A percentile compares a stretch with the other conserved stretches of the same genome.
Evolutionary conservation across 1,140 invertebrate genomes (phyloP).

Genomic region (Drosophila nebulosa): DNA sequence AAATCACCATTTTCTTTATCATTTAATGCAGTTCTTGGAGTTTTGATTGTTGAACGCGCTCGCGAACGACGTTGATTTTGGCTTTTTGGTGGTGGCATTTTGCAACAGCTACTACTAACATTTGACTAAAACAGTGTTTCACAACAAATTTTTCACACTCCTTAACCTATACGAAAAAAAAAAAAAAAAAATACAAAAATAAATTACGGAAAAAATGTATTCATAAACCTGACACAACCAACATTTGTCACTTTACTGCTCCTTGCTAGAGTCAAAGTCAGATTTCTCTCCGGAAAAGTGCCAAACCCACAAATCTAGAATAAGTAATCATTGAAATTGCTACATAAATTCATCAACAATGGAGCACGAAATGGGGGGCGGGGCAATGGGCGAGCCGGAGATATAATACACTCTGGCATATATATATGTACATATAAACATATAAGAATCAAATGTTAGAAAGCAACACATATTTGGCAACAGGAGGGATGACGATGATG

Average conservation of each 20-base stretch:
- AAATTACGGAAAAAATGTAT: conserved; percentile 15
- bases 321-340: conserved; percentile 44
- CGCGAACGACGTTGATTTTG: not conserved
- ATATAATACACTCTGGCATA: conserved; percentile 35
- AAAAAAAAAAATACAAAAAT: not conserved
- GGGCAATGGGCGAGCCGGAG: not conserved
- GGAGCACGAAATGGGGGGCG: not conserved
- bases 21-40: not conserved
- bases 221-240: conserved; percentile 29
- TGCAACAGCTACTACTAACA: not conserved
- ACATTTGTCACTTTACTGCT: conserved; percentile 37
- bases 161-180: too few relatives aligned
- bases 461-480: conserved; percentile 62
- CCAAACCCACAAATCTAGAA: conserved; percentile 28
- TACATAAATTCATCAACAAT: conserved; percentile 58
- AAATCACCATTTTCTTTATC: too few relatives aligned
- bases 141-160: not conserved
- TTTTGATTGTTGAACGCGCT: not conserved
- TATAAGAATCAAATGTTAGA: conserved; percentile 59
- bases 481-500: not conserved
- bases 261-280: conserved; percentile 10
- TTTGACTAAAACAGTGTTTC: not conserved
- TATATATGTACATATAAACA: conserved; percentile 3
- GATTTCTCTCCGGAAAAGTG: conserved; percentile 4
- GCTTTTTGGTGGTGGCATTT: not conserved